Evolutionary conservation across 2,113 vertebrate genomes (phyloP).

Genomic region (Callipepla squamata): DNA sequence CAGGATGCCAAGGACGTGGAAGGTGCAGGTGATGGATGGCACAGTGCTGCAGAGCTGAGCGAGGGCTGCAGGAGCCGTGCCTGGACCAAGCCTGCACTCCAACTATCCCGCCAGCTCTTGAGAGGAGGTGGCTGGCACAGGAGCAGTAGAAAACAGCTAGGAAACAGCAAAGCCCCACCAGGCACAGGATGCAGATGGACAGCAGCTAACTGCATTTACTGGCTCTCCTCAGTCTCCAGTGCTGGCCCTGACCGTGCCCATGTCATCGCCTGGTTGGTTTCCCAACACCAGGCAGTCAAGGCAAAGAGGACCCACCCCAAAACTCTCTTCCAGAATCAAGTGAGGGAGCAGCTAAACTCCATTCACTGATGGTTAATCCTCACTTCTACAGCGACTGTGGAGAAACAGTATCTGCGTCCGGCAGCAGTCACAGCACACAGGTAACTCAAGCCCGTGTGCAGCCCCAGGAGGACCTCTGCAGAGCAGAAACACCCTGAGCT

Average conservation of each 20-base stretch:
- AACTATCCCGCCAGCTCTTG: slow-evolving; percentile 34
- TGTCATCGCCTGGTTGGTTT: slow-evolving; percentile 26
- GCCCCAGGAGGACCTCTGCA: background rate
- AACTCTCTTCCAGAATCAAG: background rate
- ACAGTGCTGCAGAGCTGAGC: background rate
- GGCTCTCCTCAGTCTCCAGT: slow-evolving; percentile 48
- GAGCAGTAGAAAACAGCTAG: slow-evolving; percentile 65
- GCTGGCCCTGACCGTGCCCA: slow-evolving; percentile 40
- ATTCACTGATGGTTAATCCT: background rate
- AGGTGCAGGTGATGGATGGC: background rate
- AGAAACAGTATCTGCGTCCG: background rate
- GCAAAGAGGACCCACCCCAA: background rate
- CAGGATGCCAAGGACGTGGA: background rate
- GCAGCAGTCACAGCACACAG: background rate
- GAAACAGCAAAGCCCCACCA: slow-evolving; percentile 63
- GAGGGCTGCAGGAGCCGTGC: background rate
- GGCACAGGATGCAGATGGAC: slow-evolving; percentile 66
- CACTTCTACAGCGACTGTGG: background rate
- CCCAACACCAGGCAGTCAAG: slow-evolving; percentile 1
- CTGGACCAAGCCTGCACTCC: background rate
- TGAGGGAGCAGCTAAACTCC: background rate
- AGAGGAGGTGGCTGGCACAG: slow-evolving; percentile 57
- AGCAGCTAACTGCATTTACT: slow-evolving; percentile 66
- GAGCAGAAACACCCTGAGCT: slow-evolving; percentile 8
- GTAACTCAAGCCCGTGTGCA: background rate